These are phyloP conservation scores for Arctia plantaginis DNA, from an alignment of 2,888 invertebrate species.

Conservation along the genomic window DNA sequence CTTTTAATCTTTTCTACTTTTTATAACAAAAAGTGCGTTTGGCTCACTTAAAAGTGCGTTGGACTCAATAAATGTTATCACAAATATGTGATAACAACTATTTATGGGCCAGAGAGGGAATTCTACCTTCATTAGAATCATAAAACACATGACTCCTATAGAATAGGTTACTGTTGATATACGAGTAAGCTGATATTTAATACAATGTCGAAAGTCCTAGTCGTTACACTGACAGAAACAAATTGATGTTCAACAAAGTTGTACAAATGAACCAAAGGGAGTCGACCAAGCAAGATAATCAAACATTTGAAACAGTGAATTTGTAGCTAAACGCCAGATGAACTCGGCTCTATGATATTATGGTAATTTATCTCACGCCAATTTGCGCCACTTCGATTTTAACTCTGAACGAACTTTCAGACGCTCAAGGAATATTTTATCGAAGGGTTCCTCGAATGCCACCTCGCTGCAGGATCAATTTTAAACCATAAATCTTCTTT, in stretches of 20 bases:
- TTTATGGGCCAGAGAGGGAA: too few species aligned
- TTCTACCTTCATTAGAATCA: too few species aligned
- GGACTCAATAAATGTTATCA: too few species aligned
- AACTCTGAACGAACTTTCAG: constrained; percentile 75
- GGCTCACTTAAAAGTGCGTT: background rate
- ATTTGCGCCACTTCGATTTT: constrained; percentile 78
- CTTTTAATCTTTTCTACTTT: background rate
- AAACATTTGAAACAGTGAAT: constrained; percentile 73
- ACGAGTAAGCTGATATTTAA: constrained; percentile 13
- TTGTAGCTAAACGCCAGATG: constrained; percentile 84
- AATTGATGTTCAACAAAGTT: constrained; percentile 67
- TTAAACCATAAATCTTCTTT: constrained; percentile 61
- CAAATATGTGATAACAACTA: background rate
- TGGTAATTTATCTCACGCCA: constrained; percentile 84
- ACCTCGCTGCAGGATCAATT: constrained; percentile 64
- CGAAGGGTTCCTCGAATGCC: constrained; percentile 59
- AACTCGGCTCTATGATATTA: constrained; percentile 81
- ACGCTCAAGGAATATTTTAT: constrained; percentile 66
- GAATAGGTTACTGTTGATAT: background rate
- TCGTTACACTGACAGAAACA: constrained; percentile 43
- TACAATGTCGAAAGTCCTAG: constrained; percentile 10
- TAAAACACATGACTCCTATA: background rate
- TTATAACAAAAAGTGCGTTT: background rate
- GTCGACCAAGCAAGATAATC: constrained; percentile 77
- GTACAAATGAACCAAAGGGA: constrained; percentile 81